Base-by-base conservation (phyloP, 2,113 vertebrate genomes). In the Talpa occidentalis region DNA sequence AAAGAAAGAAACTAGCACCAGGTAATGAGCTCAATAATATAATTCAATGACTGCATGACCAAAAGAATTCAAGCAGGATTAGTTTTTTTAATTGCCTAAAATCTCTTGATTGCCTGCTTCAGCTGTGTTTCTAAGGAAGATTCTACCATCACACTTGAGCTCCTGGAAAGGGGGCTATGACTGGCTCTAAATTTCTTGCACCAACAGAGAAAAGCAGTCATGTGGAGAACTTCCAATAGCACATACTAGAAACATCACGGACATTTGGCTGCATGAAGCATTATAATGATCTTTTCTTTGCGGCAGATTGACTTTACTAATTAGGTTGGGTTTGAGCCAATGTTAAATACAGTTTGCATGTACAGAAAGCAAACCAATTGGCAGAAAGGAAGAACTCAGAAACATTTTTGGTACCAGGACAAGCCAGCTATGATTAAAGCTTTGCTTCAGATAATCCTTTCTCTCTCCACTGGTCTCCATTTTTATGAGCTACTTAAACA, bases 261-360 rank as follows among this genome's bases (percentile, higher is more conserved):
- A 94, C 91, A 83, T 94, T 95, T 97, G 97, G 96, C 96, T 94
- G 89, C 59, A 60, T 21, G 93, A 88, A 79, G 74, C 89, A 93
- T 94, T 95, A 94, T 95, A 96, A 97, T 93, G 94, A 97, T 97
- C 96, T 96, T 94, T 95, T 96, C 97, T 96, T 95, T 96, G 97
- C 67, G 83, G 88, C 97, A 97, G 97, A 97, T 94, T 96, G 96
- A 94, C 95, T 97, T 96, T 97, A 81, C 97, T 97, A 97, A 97
- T 97, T 92, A 97, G 96, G 95, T 96, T 97, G 97, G 95, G 74
- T 74, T 86, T 52, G 86, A 88, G 95, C 97, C 97, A 97, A 67
- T 94, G 97, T 97, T 97, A 97, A 97, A 97, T 97, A 97, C 97
- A 97, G 96, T 97, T 97, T 97, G 97, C 93, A 85, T 88, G 94